Evolutionary conservation across 2,888 invertebrate genomes (phyloP), one percentile per base, ranked within the genome.

Genomic region (Antitype chi): DNA sequence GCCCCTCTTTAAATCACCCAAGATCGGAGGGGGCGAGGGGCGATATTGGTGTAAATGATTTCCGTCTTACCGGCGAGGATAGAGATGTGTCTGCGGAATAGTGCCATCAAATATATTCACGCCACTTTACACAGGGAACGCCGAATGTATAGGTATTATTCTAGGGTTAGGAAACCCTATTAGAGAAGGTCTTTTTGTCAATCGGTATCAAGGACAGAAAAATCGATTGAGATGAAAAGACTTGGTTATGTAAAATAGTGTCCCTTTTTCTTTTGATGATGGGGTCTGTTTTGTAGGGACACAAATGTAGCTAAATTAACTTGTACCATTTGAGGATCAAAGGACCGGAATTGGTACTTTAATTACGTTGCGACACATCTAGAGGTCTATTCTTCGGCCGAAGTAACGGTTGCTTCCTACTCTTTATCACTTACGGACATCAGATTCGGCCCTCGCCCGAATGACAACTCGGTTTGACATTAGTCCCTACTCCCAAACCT

Each of bases 21-120:
- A 64, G 76, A 84, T 52, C 28, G 78, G 77, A 78, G 79, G 80
- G 75, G 74, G 70, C 49, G 84, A 86, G 87, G 89, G 90, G 89
- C 85, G 89, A 90, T 94, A 93, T 93, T 93, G 94, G 93, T 93
- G 94, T 93, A 94, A 94, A 94, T 94, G 94, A 94, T 94, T 94
- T 94, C 93, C 93, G 90, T 88, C 90, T 91, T 91, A 88, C 89
- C 89, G 90, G 86, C 84, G 88, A 87, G 86, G 87, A 91, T 92
- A 88, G 87, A 91, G 89, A 90, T 87, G 89, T 91, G 90, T 88
- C 88, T 84, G 78, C 70, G 74, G 82, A 87, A 85, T 89, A 88
- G 86, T 87, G 76, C 80, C 85, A 82, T 89, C 85, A 85, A 89
- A 89, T 89, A 91, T 91, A 91, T 92, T 89, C 86, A 89, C 86